Conservation (phyloP, 2,797 vertebrate species). For the Gallinago nigripennis region DNA sequence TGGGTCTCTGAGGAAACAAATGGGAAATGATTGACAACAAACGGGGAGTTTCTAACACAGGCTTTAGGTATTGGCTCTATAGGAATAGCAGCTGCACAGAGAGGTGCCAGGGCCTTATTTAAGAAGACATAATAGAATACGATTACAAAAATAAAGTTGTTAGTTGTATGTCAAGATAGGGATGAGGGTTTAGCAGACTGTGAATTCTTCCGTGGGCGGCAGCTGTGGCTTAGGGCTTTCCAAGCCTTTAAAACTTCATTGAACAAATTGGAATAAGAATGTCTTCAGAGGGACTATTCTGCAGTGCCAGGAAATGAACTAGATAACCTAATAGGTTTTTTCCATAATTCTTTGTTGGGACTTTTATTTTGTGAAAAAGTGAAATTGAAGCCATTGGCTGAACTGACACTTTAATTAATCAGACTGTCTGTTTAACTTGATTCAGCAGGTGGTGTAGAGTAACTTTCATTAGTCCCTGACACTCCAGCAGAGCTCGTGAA, state of each 20-base stretch:
- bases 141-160: not conserved
- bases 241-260: not conserved
- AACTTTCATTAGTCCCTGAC: slow-evolving; percentile 9
- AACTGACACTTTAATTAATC: slow-evolving; percentile 13
- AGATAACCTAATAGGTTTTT: not conserved
- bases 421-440: not conserved
- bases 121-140: not conserved
- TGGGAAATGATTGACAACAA: not conserved
- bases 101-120: not conserved
- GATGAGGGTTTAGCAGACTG: not conserved
- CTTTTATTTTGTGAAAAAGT: not conserved
- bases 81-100: not conserved
- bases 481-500: slow-evolving; percentile 2
- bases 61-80: not conserved
- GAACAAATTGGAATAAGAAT: not conserved
- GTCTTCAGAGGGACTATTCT: not conserved
- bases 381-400: not conserved
- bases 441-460: not conserved
- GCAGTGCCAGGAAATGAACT: not conserved
- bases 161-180: not conserved
- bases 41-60: not conserved
- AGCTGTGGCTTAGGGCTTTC: not conserved
- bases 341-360: not conserved
- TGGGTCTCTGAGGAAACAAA: not conserved
- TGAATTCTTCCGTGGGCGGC: not conserved